A percentile compares a stretch with the other conserved stretches of the same genome.
Evolutionary conservation across 2,797 vertebrate genomes (phyloP).

Genomic region (Gila robusta): DNA sequence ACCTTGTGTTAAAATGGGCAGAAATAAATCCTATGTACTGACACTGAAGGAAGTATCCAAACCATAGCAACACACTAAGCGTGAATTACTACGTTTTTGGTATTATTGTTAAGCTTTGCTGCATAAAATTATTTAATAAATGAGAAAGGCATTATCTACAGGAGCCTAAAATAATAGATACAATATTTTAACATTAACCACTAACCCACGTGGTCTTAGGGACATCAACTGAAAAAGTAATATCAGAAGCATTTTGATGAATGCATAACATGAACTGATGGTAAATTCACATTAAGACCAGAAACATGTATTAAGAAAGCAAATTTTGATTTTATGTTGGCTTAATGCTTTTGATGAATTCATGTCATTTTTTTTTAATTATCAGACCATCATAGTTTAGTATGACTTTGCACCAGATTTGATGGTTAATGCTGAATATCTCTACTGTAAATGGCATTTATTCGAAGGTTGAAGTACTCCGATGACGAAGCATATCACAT

Average conservation of each 20-base stretch:
- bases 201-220: not conserved
- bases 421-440: not conserved
- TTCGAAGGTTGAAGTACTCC: slow-evolving; percentile 5
- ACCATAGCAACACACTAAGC: not conserved
- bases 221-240: not conserved
- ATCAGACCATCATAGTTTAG: not conserved
- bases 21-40: not conserved
- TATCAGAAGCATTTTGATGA: not conserved
- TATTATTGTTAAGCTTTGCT: not conserved
- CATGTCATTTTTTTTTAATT: not conserved
- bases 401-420: not conserved
- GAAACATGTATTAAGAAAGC: not conserved
- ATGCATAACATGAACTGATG: not conserved
- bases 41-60: not conserved
- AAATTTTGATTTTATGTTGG: not conserved
- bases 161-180: not conserved
- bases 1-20: not conserved
- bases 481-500: slow-evolving; percentile 21
- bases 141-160: not conserved
- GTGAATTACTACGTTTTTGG: not conserved
- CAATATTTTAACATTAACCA: too few relatives aligned
- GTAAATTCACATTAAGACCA: not conserved
- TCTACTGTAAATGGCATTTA: not conserved
- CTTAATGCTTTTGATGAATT: not conserved
- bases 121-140: not conserved